These are phyloP conservation scores for Molanna angustata DNA, from an alignment of 2,888 invertebrate genomes.

Conservation along the genomic window DNA sequence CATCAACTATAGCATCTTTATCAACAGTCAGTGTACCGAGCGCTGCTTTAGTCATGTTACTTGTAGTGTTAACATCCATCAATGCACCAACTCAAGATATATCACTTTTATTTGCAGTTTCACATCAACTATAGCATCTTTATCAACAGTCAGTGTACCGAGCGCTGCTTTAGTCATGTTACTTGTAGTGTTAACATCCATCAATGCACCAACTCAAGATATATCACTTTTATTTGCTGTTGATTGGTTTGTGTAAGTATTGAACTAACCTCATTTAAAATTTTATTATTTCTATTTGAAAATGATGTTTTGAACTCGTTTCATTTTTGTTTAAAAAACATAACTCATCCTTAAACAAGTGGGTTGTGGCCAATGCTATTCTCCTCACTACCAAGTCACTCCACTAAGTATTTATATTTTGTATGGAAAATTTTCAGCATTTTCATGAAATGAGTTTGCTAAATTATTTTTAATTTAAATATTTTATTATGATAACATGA, in stretches of 20 bases:
- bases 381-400: too few species aligned
- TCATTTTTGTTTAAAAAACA: not conserved
- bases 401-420: too few species aligned
- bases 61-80: slow-evolving; percentile 78
- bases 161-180: slow-evolving; percentile 81
- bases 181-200: slow-evolving; percentile 75
- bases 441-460: too few species aligned
- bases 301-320: not conserved
- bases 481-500: too few species aligned
- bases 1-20: slow-evolving; percentile 83
- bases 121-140: slow-evolving; percentile 82
- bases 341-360: too few species aligned
- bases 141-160: slow-evolving; percentile 84
- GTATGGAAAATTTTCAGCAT: too few species aligned
- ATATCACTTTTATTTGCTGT: slow-evolving; percentile 81
- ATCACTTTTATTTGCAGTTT: slow-evolving; percentile 70
- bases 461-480: too few species aligned
- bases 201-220: slow-evolving; percentile 78
- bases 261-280: too few species aligned
- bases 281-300: too few species aligned
- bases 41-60: slow-evolving; percentile 76
- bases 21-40: slow-evolving; percentile 87
- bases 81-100: slow-evolving; percentile 81
- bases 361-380: too few species aligned
- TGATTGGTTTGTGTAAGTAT: slow-evolving; percentile 87